These are phyloP conservation scores for Petrocephalus sullivani DNA, from an alignment of 2,797 vertebrate genomes.

Conservation along the genomic window DNA sequence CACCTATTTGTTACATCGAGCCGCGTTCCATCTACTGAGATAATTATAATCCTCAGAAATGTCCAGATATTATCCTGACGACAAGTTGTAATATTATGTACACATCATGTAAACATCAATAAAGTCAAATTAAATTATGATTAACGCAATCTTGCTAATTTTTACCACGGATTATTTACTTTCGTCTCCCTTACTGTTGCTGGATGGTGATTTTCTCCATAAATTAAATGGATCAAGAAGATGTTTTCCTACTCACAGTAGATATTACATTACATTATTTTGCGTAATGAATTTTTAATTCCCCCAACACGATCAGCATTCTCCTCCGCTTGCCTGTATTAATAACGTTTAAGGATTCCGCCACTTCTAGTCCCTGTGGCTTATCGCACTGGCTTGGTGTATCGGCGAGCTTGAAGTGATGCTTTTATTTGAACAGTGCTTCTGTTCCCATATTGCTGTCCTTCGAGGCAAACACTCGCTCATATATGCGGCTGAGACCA, in stretches of 20 bases:
- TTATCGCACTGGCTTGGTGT: not conserved
- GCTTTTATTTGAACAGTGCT: not conserved
- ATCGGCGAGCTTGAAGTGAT: not conserved
- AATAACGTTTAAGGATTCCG: not conserved
- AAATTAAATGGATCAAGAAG: conserved; percentile 3
- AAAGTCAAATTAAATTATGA: conserved; percentile 5
- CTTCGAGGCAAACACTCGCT: not conserved
- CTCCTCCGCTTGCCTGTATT: not conserved
- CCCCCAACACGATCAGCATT: not conserved
- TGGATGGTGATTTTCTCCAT: conserved; percentile 1
- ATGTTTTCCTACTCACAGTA: not conserved
- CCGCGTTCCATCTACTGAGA: not conserved
- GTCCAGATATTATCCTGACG: not conserved
- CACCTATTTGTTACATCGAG: not conserved
- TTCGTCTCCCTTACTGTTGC: not conserved
- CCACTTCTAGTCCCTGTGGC: not conserved
- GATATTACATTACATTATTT: conserved; percentile 16
- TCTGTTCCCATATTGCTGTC: not conserved
- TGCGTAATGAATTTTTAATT: conserved; percentile 17
- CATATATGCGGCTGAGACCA: not conserved
- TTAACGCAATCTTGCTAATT: not conserved
- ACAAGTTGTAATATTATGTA: not conserved
- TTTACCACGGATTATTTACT: not conserved
- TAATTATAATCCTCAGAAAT: not conserved
- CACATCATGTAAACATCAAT: not conserved